Evolutionary conservation across 2,888 invertebrate genomes (phyloP), one percentile per base, ranked within the genome.

Genomic region (Rhopalosiphum nymphaeae): DNA sequence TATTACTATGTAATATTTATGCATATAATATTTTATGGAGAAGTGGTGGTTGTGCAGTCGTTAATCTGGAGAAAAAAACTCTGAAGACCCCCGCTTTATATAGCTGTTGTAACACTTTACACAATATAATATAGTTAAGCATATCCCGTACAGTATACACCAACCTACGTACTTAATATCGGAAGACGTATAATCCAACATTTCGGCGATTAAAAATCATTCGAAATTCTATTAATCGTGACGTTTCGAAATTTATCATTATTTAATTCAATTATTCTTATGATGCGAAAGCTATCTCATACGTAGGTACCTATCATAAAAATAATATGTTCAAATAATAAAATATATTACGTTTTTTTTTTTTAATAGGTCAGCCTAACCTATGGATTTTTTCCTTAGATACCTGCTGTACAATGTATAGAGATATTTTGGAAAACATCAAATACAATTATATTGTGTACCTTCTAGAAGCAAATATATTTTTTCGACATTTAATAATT

Each of bases 161-260:
- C 78, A 78, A 78, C 36, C 36, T 21, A 36, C 78, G 78, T 36
- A 78, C 21, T 78, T 78, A 78, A 78, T 36, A 21, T 78, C 9
- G 21, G 21, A 21, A 78, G 78, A 42, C 21, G 36, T 10, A 16
- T 90, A 91, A 91, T 91, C 90, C 90, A 16, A 78, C 67, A 36
- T 7, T 49, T 78, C 36, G 49, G 67, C 49, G 90, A 91, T 91
- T 91, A 67, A 91, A 67, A 91, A 67, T 10, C 5, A 26, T 67
- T 46, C 46, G n/a, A 21, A 13, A 29, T 57, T 78, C 36, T 78
- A 36, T 21, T 78, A 78, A 78, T 78, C 21, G 78, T 36, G 57
- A 42, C 57, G 25, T 89, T 89, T 49, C n/a, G 49, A n/a, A 86
- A 86, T 46, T 46, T 78, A 78, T 78, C 21, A 78, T 78, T 78